Base-by-base conservation (phyloP, 2,113 vertebrate genomes). In the Mastomys coucha region DNA sequence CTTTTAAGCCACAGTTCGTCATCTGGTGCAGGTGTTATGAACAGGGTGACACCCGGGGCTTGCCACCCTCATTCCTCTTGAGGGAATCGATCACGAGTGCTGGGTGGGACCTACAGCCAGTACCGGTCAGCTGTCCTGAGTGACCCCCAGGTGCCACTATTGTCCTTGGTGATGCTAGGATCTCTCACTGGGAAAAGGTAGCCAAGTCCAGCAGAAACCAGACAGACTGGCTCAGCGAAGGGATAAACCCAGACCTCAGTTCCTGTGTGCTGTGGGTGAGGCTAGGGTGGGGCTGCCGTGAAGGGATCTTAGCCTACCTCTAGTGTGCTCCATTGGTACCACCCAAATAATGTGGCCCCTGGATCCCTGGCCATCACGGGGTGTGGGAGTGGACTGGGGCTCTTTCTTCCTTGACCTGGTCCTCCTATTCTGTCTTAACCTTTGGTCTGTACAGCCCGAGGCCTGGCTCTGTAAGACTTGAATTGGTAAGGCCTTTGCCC, bases 151-250 rank as follows among this genome's bases (percentile, higher is more conserved):
- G 1, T 51, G 53, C 84, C 51, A 82, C 20, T 42, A 5, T 36
- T 7, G 33, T 39, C 20, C 33, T 58, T n/a, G 65, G 20, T 60
- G 76, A 89, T 19, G 19, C 49, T 16, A 14, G 56, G 11, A 94
- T 93, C 75, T 95, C 69, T 91, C 73, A 76, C 82, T 87, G 14
- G 53, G 14, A 89, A 89, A 92, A 91, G 88, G 80, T 93, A 75
- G 58, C 94, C 70, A 39, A 10, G 94, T 95, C 85, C 45, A 82
- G 58, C 56, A 77, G 85, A 92, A 98, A 97, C 96, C 7, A 53
- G 95, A 92, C 33, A 84, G 85, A 97, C 97, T 96, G 95, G 95
- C 95, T 96, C 12, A n/a, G 90, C 80, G n/a, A 84, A 89, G 58
- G 91, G 51, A 33, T 5, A 39, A 94, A 60, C 87, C 95, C 87